Conservation (phyloP, 2,888 invertebrate species). For the Troides oblongomaculatus region DNA sequence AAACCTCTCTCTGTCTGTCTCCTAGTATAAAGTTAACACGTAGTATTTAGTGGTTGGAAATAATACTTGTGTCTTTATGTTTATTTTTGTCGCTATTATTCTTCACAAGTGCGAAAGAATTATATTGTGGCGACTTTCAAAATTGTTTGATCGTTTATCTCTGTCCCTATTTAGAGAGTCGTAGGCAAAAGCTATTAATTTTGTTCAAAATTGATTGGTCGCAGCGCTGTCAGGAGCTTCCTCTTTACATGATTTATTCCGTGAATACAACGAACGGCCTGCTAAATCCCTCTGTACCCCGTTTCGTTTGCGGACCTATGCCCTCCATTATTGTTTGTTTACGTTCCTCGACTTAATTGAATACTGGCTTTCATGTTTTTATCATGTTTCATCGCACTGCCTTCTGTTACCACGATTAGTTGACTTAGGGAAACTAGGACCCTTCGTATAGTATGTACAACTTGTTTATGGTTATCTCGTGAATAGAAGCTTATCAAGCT, state of each 20-base stretch:
- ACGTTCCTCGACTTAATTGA: slow-evolving; percentile 26
- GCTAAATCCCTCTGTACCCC: slow-evolving; percentile 12
- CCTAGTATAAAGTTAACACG: not conserved
- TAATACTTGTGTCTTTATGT: too few species aligned
- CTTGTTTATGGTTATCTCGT: slow-evolving; percentile 9
- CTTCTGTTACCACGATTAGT: slow-evolving; percentile 25
- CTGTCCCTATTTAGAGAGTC: slow-evolving; percentile 1
- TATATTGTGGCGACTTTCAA: not conserved
- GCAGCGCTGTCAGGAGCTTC: slow-evolving; percentile 12
- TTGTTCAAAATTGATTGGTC: slow-evolving; percentile 22
- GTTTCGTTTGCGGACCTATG: slow-evolving; percentile 15
- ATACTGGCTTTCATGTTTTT: slow-evolving; percentile 28
- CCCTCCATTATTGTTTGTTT: slow-evolving; percentile 19
- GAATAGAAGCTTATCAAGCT: not conserved
- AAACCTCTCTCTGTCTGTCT: not conserved
- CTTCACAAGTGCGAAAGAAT: not conserved
- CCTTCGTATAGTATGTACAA: not conserved
- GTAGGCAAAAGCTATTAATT: slow-evolving; percentile 16
- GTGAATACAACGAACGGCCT: slow-evolving; percentile 13
- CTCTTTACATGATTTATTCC: slow-evolving; percentile 25
- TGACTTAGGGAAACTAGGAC: slow-evolving; percentile 15
- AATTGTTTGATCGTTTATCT: slow-evolving; percentile 1
- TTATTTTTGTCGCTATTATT: not conserved
- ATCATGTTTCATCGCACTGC: slow-evolving; percentile 14
- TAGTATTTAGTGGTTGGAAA: not conserved